Base-by-base conservation (phyloP, 2,888 invertebrate genomes). In the Cephus runcator region DNA sequence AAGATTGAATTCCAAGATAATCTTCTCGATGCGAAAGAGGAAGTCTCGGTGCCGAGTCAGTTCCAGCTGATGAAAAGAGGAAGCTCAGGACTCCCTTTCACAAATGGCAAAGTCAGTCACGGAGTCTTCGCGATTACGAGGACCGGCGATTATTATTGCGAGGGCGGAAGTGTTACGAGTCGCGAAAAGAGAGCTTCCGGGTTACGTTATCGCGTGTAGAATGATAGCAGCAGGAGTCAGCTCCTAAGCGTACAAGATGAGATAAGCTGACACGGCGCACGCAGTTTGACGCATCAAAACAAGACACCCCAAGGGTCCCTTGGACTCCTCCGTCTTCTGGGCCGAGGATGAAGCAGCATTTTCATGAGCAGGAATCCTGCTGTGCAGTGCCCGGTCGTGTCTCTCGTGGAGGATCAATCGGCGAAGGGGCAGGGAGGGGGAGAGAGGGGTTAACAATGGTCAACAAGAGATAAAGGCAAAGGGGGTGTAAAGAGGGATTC, bases 111-210 rank as follows among this genome's bases (percentile, higher is more conserved):
- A 56, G 56, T 56, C 56, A 71, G 34, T 71, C 33, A 34, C 33
- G 23, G 31, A 34, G 71, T 9, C 71, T 31, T 33, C 71, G 34
- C 33, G 34, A 71, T 71, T 23, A 15, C 6, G 71, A 71, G 71
- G 71, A 71, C 33, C 12, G 31, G 3, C 71, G 12, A 34, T 71
- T 71, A 12, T 33, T 71, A 71, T 34, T 34, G 12, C 12, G 31
- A 71, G 15, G 2, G 71, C 71, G 71, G 71, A 71, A 71, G 35
- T 36, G 36, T 35, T 80, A 78, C 78, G 79, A 79, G 78, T 75
- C 79, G 73, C 82, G 81, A 86, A 86, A 86, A 31, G 71, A 71
- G 81, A 83, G 81, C 77, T 80, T 80, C 82, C 78, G 80, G 82
- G 81, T 81, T 83, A 80, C 56, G 15, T 56, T 56, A 56, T 56